Conservation (phyloP, 35 echinoderm and acorn worm species). For the Anneissia japonica region DNA sequence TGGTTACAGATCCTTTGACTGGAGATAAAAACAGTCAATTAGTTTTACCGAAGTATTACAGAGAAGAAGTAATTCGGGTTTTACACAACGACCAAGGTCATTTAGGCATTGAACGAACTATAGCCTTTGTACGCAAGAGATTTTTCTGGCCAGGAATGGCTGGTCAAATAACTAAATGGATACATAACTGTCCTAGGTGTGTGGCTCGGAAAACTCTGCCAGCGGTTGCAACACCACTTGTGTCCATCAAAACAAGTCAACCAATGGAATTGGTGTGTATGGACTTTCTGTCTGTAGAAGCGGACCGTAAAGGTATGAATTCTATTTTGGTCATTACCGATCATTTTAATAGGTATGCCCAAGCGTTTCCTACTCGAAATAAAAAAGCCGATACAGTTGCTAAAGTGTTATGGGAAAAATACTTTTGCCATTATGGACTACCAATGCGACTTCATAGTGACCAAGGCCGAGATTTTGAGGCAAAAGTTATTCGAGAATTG, state of each 20-base stretch:
- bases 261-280: neutral
- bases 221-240: neutral
- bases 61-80: neutral
- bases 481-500: neutral
- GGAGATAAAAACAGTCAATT: conserved; percentile 29
- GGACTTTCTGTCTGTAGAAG: neutral
- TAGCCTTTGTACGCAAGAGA: neutral
- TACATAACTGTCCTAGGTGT: neutral
- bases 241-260: neutral
- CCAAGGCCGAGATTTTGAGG: conserved; percentile 38
- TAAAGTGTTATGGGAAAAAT: too few species aligned
- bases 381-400: neutral
- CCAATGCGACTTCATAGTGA: conserved; percentile 27
- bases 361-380: neutral
- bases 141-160: neutral
- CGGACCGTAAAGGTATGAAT: neutral
- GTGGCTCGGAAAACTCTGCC: neutral
- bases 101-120: neutral
- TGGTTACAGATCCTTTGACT: neutral
- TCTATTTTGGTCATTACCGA: neutral
- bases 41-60: neutral
- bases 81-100: neutral
- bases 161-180: neutral
- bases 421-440: conserved; percentile 47
- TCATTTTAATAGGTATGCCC: neutral